phyloP scores from a whole-genome alignment of 2,888 invertebrate genomes.

The Acrocyrtus sp. region DNA sequence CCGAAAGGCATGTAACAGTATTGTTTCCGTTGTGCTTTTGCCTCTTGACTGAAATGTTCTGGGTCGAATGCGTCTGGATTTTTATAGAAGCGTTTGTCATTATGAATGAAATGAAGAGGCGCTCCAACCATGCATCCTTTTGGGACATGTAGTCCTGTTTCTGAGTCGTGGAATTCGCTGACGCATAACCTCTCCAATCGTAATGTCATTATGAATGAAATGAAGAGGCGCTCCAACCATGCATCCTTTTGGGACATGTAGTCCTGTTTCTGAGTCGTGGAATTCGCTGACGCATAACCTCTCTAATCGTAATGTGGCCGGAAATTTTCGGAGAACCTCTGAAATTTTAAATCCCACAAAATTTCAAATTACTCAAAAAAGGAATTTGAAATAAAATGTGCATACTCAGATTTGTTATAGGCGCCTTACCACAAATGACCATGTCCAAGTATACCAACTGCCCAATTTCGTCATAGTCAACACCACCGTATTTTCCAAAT shows the following conservation, averaged over 20 bases:
- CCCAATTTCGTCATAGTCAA: slow-evolving; percentile 10
- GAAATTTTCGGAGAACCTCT: slow-evolving; percentile 1
- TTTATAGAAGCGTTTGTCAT: slow-evolving; percentile 32
- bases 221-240: slow-evolving; percentile 14
- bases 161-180: slow-evolving; percentile 64
- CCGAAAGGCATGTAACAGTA: slow-evolving; percentile 48
- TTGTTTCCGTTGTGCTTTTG: slow-evolving; percentile 23
- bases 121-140: slow-evolving; percentile 23
- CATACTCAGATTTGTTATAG: not conserved
- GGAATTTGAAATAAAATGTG: not conserved
- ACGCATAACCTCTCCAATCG: slow-evolving; percentile 65
- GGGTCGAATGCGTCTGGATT: slow-evolving; percentile 50
- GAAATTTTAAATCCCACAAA: not conserved
- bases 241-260: slow-evolving; percentile 31
- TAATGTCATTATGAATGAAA: slow-evolving; percentile 41
- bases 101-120: slow-evolving; percentile 23
- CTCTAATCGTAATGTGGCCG: slow-evolving; percentile 60
- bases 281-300: slow-evolving; percentile 65
- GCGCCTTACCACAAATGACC: slow-evolving; percentile 12
- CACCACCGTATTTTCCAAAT: slow-evolving; percentile 13
- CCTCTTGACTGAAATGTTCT: slow-evolving; percentile 36
- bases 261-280: slow-evolving; percentile 47
- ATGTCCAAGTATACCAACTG: slow-evolving; percentile 21
- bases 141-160: slow-evolving; percentile 31
- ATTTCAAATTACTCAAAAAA: not conserved